phyloP scores from a whole-genome alignment of 2,888 invertebrate species.

The Salpingus planirostris region DNA sequence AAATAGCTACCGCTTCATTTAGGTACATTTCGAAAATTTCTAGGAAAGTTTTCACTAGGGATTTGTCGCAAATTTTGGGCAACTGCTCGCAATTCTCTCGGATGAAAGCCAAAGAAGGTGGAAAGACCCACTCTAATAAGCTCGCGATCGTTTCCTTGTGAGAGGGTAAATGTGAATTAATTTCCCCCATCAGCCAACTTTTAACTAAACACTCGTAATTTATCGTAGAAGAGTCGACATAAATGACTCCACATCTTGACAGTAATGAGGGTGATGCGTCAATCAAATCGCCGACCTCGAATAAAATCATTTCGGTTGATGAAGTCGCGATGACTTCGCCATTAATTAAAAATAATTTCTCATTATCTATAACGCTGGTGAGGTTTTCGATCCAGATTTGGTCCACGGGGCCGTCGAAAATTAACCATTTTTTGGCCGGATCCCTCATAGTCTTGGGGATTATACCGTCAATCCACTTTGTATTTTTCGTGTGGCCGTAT shows the following conservation, averaged over 20 bases:
- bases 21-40: conserved; percentile 36
- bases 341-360: conserved; percentile 57
- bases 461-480: conserved; percentile 73
- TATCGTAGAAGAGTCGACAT: not conserved
- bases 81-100: conserved; percentile 39
- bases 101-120: conserved; percentile 47
- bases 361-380: conserved; percentile 74
- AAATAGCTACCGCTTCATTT: conserved; percentile 28
- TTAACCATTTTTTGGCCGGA: conserved; percentile 72
- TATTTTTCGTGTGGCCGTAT: conserved; percentile 73
- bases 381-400: conserved; percentile 78
- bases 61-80: conserved; percentile 33
- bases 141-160: too few species aligned
- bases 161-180: too few species aligned
- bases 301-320: too few species aligned
- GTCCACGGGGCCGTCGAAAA: conserved; percentile 84
- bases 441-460: conserved; percentile 69
- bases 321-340: too few species aligned
- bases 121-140: conserved; percentile 49
- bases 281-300: conserved; percentile 71
- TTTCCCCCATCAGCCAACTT: conserved; percentile 44
- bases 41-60: conserved; percentile 34
- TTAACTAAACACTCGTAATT: conserved; percentile 43
- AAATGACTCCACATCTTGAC: conserved; percentile 38
- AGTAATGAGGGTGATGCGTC: conserved; percentile 73